Percentiles rank a stretch among this genome's conserved stretches.
phyloP scores from a whole-genome alignment of 2,797 vertebrate species.

The Cygnus olor region DNA sequence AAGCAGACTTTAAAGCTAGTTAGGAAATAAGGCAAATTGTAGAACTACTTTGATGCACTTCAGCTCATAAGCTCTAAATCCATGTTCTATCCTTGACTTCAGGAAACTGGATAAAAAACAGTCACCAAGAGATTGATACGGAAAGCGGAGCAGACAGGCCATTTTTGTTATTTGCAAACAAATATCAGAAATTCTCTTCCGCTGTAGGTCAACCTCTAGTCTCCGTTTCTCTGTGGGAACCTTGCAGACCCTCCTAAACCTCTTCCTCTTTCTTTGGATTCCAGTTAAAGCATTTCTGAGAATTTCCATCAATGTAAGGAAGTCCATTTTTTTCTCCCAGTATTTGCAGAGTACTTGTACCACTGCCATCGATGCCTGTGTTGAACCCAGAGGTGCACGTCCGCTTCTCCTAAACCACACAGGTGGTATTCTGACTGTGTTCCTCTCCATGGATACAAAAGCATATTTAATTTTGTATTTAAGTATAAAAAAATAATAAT shows the following conservation, averaged over 20 bases:
- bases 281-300: neutral
- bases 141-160: neutral
- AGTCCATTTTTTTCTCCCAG: neutral
- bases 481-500: too few species aligned
- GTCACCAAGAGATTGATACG: neutral
- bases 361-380: neutral
- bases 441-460: neutral
- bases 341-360: neutral
- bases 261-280: neutral
- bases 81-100: constrained; percentile 9
- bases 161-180: neutral
- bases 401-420: neutral
- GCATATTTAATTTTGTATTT: neutral
- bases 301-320: neutral
- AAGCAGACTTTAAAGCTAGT: neutral
- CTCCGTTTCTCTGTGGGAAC: neutral
- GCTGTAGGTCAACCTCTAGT: neutral
- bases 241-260: neutral
- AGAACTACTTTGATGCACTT: neutral
- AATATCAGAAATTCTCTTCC: neutral
- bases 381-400: neutral
- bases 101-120: constrained; percentile 12
- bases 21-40: neutral
- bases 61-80: neutral
- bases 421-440: neutral